These are phyloP conservation scores for Ceratina japonica DNA, from an alignment of 1,140 invertebrate species.

Conservation along the genomic window DNA sequence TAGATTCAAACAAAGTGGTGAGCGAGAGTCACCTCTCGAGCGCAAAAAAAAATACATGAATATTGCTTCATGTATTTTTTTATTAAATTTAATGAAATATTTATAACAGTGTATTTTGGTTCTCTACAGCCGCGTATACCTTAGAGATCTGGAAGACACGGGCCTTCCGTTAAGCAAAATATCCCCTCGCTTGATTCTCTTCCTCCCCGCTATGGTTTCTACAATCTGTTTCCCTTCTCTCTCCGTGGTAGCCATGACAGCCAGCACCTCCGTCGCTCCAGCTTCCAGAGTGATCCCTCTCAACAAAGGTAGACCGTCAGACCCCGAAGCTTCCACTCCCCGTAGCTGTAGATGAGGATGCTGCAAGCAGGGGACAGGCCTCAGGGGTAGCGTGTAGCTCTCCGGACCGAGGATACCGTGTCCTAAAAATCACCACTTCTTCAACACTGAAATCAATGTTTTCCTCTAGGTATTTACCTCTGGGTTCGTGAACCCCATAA, in stretches of 20 bases:
- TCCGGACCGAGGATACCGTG: slow-evolving; percentile 71
- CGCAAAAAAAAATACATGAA: too few species aligned
- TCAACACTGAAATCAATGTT: background rate
- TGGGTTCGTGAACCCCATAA: slow-evolving; percentile 65
- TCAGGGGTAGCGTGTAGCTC: slow-evolving; percentile 62
- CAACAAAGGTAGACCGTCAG: slow-evolving; percentile 78
- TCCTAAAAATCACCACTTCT: slow-evolving; percentile 32
- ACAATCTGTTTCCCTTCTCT: slow-evolving; percentile 82
- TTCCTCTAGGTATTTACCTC: background rate
- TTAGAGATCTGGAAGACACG: slow-evolving; percentile 85
- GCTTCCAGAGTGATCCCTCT: slow-evolving; percentile 90
- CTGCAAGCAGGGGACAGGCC: slow-evolving; percentile 75
- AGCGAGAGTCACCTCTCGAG: too few species aligned
- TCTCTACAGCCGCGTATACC: slow-evolving; percentile 65
- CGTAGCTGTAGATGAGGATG: slow-evolving; percentile 85
- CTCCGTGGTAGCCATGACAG: slow-evolving; percentile 89
- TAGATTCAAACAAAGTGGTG: too few species aligned
- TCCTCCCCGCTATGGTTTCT: slow-evolving; percentile 88
- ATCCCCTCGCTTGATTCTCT: slow-evolving; percentile 86
- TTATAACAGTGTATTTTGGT: too few species aligned
- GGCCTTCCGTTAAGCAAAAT: slow-evolving; percentile 92
- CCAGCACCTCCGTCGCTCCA: slow-evolving; percentile 93
- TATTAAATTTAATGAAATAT: too few species aligned
- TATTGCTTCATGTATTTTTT: too few species aligned
- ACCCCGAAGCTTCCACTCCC: slow-evolving; percentile 79